These are phyloP conservation scores for Drosophila merina DNA, from an alignment of 2,888 invertebrate genomes.

Conservation along the genomic window DNA sequence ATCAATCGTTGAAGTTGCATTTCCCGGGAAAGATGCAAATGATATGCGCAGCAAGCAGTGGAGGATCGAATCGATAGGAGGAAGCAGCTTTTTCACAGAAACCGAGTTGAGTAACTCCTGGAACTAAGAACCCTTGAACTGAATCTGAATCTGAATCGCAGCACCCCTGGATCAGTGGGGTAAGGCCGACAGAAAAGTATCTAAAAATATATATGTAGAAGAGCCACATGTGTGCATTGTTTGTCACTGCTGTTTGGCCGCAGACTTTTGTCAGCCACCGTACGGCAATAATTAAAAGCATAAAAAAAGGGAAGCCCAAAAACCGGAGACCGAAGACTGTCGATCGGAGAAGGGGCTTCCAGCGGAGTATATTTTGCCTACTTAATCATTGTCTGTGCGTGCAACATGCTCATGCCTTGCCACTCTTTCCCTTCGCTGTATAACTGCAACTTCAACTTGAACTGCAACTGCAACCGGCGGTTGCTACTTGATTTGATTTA, in stretches of 20 bases:
- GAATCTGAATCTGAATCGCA: too few species aligned
- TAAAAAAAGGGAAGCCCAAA: conserved; percentile 55
- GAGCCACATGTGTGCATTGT: conserved; percentile 44
- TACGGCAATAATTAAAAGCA: conserved; percentile 76
- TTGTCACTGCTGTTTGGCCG: conserved; percentile 39
- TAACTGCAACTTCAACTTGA: too few species aligned
- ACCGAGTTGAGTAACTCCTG: too few species aligned
- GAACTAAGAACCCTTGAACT: too few species aligned
- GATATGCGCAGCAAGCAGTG: conserved; percentile 12
- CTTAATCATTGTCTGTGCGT: conserved; percentile 77
- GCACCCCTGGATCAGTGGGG: too few species aligned
- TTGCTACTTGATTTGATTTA: conserved; percentile 78
- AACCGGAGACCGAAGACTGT: conserved; percentile 50
- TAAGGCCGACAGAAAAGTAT: conserved; percentile 11
- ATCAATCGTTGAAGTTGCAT: conserved; percentile 42
- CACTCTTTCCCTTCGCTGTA: too few species aligned
- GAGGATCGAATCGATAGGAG: conserved; percentile 20
- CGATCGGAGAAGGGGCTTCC: conserved; percentile 8
- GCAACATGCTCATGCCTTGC: conserved; percentile 63
- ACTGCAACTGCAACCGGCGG: conserved; percentile 40
- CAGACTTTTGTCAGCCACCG: conserved; percentile 52
- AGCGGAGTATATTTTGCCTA: conserved; percentile 66
- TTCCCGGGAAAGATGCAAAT: conserved; percentile 35
- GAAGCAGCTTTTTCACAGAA: not conserved
- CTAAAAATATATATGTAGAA: conserved; percentile 18